phyloP scores from a whole-genome alignment of 2,797 vertebrate genomes.

The Melanotaenia trifasciata region DNA sequence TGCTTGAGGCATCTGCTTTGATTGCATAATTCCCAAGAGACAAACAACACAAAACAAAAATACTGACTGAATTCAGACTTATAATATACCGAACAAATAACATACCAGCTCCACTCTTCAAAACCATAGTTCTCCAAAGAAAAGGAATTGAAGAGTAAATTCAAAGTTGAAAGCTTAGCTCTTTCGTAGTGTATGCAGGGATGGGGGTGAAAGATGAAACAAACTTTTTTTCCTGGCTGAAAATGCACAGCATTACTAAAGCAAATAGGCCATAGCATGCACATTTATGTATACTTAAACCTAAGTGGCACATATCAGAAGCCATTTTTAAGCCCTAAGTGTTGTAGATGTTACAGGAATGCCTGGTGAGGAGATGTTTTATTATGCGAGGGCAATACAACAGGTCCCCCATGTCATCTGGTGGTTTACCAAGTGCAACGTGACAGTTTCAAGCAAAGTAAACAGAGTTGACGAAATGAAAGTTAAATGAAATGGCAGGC shows the following conservation, averaged over 20 bases:
- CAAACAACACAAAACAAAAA: conserved; percentile 85
- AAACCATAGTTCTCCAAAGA: conserved; percentile 81
- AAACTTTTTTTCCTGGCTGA: conserved; percentile 65
- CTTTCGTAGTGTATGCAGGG: conserved; percentile 64
- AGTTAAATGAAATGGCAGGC: conserved; percentile 75
- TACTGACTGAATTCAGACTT: conserved; percentile 86
- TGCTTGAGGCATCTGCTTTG: conserved; percentile 85
- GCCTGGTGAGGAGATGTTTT: conserved; percentile 61
- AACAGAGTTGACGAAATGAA: conserved; percentile 77
- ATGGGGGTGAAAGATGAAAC: conserved; percentile 76
- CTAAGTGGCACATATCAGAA: conserved; percentile 64
- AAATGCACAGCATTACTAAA: conserved; percentile 71
- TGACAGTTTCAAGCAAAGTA: conserved; percentile 76
- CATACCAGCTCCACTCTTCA: conserved; percentile 82
- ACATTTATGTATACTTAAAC: conserved; percentile 69
- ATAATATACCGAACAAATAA: conserved; percentile 86
- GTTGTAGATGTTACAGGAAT: conserved; percentile 49
- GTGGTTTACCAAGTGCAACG: conserved; percentile 71
- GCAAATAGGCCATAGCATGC: conserved; percentile 72
- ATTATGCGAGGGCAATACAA: conserved; percentile 70
- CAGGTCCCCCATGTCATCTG: conserved; percentile 73
- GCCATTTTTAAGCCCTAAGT: conserved; percentile 49
- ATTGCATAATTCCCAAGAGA: conserved; percentile 84
- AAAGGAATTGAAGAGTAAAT: conserved; percentile 83
- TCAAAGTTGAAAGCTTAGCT: conserved; percentile 82